Evolutionary conservation across 2,113 vertebrate species (phyloP).

Genomic region (Prunella fulvescens): DNA sequence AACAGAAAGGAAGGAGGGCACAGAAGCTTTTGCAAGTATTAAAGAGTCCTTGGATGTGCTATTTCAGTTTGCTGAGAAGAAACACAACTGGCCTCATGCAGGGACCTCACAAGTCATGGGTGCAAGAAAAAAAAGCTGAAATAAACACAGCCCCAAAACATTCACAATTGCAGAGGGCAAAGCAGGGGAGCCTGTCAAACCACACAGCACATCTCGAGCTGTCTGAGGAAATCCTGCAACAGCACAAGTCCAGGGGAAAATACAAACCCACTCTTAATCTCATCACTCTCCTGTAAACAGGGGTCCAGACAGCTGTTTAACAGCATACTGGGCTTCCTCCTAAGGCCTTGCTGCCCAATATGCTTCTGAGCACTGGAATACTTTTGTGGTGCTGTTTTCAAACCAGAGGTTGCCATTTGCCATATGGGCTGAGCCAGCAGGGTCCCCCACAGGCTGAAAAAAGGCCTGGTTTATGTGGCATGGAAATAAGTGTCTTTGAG

Average conservation of each 20-base stretch:
- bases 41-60: neutral
- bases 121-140: neutral
- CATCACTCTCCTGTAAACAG: neutral
- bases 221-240: neutral
- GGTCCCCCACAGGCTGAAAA: neutral
- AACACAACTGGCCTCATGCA: neutral
- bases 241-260: neutral
- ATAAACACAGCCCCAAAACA: neutral
- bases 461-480: neutral
- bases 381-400: neutral
- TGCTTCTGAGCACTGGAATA: neutral
- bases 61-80: neutral
- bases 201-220: neutral
- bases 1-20: neutral
- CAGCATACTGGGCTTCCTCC: neutral
- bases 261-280: neutral
- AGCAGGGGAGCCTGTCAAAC: neutral
- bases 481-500: neutral
- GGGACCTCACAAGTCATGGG: neutral
- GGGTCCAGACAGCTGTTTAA: neutral
- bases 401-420: neutral
- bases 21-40: neutral
- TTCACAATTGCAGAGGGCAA: accelerated
- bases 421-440: constrained; percentile 34
- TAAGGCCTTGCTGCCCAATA: neutral